Percentiles rank a stretch among this genome's conserved stretches.
phyloP scores from a whole-genome alignment of 2,113 vertebrate species.

The Chaetodon trifascialis region DNA sequence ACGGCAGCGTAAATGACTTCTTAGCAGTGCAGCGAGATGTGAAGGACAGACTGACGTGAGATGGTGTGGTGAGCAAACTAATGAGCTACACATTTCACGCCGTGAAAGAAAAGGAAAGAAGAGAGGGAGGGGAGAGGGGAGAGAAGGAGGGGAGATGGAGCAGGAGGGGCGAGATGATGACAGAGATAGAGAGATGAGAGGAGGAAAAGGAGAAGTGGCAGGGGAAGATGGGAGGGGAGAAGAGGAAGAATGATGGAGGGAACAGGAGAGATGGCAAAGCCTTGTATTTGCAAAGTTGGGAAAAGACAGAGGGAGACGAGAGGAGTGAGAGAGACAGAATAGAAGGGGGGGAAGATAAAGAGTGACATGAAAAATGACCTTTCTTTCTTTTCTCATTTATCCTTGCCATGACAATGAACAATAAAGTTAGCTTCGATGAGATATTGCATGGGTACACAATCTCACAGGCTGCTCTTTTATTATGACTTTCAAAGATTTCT shows the following conservation, averaged over 20 bases:
- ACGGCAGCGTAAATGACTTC: conserved; percentile 84
- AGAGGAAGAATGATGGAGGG: conserved; percentile 33
- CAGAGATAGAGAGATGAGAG: conserved; percentile 56
- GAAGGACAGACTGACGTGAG: conserved; percentile 87
- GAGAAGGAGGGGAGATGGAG: conserved; percentile 31
- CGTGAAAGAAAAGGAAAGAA: conserved; percentile 45
- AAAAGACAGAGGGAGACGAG: conserved; percentile 22
- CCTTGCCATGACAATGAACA: conserved; percentile 60
- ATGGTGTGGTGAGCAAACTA: conserved; percentile 81
- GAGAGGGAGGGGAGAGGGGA: conserved; percentile 22
- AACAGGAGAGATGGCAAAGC: conserved; percentile 25
- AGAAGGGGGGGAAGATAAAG: conserved; percentile 29
- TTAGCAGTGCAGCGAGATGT: conserved; percentile 87
- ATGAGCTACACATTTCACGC: conserved; percentile 83
- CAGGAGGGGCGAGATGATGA: conserved; percentile 53
- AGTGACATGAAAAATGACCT: conserved; percentile 72
- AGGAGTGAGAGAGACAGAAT: conserved; percentile 20
- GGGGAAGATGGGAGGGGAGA: conserved; percentile 12
- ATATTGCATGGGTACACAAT: conserved; percentile 56
- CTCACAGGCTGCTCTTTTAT: conserved; percentile 57
- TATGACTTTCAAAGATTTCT: conserved; percentile 58
- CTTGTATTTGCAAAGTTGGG: conserved; percentile 64
- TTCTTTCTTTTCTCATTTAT: conserved; percentile 61
- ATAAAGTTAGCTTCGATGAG: conserved; percentile 64
- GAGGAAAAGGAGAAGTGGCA: conserved; percentile 11